Base-by-base conservation (phyloP, 2,888 invertebrate species). In the Campopleginae sp. region DNA sequence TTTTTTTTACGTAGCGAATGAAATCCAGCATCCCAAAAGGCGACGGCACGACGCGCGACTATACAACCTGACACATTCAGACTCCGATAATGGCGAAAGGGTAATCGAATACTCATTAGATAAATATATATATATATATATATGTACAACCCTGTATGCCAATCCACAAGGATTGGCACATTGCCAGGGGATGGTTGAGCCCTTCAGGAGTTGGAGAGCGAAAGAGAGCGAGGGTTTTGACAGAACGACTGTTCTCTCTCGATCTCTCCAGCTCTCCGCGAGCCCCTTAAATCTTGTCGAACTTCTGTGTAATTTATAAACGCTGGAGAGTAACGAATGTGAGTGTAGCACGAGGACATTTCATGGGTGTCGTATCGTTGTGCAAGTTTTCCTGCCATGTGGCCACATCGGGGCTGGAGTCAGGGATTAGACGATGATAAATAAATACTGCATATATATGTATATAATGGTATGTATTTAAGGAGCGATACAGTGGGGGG, bases 341-440 rank as follows among this genome's bases (percentile, higher is more conserved):
- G 86, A 84, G 88, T 85, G 89, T 89, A 88, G 90, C 91, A 80
- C 84, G 90, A 90, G 90, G 90, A 91, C 89, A 48, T 63, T 23
- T 76, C 90, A 90, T 91, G 90, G 61, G 31, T 54, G 38, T 72
- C 48, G 71, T 70, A 65, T 42, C 23, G 68, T 46, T n/a, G 74
- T 63, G 74, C 74, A 75, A 74, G 68, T 70, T 63, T 80, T 91
- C 23, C 54, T 92, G 92, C 92, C 93, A 93, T 92, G 93, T 92
- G 93, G 92, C 91, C 90, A 88, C 90, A 89, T 90, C 89, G 87
- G 81, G 89, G 90, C 89, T 90, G 90, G 91, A 92, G 92, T 93
- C 93, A 93, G 91, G 93, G 93, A 93, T 93, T 93, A 93, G 90
- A 89, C 90, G 91, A 89, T 89, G 92, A 93, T 93, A 93, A 93